A percentile compares a stretch with the other conserved stretches of the same genome.
phyloP scores from a whole-genome alignment of 2,888 invertebrate genomes.

The Tenthredo notha region DNA sequence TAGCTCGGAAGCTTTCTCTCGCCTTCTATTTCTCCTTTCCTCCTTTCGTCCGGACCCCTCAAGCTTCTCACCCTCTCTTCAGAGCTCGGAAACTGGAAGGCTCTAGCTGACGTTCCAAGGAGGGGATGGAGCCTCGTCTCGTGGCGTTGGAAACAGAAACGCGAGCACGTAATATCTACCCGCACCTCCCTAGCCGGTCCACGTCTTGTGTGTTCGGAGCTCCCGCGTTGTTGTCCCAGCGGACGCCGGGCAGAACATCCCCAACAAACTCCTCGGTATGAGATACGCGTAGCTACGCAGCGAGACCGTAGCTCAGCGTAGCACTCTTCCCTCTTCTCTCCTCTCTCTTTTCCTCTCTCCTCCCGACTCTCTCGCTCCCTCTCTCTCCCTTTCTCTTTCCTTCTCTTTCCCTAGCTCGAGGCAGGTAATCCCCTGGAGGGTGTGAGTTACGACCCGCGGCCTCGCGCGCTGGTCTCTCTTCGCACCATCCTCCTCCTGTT shows the following conservation, averaged over 20 bases:
- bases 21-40: slow-evolving; percentile 22
- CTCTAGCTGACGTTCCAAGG: neutral
- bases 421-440: slow-evolving; percentile 79
- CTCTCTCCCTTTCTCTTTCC: slow-evolving; percentile 55
- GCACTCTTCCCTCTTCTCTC: slow-evolving; percentile 60
- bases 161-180: slow-evolving; percentile 47
- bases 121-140: slow-evolving; percentile 8
- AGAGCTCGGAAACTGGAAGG: neutral
- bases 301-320: slow-evolving; percentile 77
- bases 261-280: slow-evolving; percentile 71
- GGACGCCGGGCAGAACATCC: slow-evolving; percentile 51
- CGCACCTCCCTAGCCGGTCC: slow-evolving; percentile 14
- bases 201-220: slow-evolving; percentile 50
- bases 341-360: slow-evolving; percentile 54
- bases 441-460: slow-evolving; percentile 73
- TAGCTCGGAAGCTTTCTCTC: slow-evolving; percentile 46
- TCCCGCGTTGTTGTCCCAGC: slow-evolving; percentile 51
- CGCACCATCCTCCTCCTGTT: slow-evolving; percentile 54
- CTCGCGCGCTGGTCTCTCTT: slow-evolving; percentile 55
- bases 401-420: slow-evolving; percentile 63
- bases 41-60: neutral
- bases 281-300: slow-evolving; percentile 79
- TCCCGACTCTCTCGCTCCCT: slow-evolving; percentile 53
- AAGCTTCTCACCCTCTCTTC: slow-evolving; percentile 6
- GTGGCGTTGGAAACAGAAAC: slow-evolving; percentile 27